A percentile compares a stretch with the other conserved stretches of the same genome.
Conservation (phyloP, 2,888 invertebrate genomes). For the Salpingus planirostris region DNA sequence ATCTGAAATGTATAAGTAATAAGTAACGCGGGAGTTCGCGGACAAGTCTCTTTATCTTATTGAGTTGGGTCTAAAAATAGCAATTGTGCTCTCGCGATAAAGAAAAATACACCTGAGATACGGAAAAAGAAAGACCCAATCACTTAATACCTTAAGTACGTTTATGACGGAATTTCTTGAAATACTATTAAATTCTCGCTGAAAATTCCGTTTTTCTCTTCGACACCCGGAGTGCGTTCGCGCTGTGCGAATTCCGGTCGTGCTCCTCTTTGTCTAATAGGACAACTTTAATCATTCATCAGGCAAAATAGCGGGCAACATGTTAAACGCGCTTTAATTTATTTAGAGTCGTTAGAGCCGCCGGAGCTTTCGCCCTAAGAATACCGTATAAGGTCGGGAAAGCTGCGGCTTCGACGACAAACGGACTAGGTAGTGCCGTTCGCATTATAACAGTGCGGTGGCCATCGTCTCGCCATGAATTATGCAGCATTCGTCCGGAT, state of each 20-base stretch:
- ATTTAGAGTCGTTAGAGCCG: conserved; percentile 13
- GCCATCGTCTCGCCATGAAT: conserved; percentile 17
- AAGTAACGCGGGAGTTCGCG: too few relatives aligned
- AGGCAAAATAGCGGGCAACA: conserved; percentile 9
- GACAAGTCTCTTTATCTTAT: too few relatives aligned
- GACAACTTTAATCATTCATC: conserved; percentile 13
- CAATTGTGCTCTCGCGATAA: too few relatives aligned
- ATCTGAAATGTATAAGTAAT: too few relatives aligned
- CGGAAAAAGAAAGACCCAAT: too few relatives aligned
- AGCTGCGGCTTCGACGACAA: conserved; percentile 10
- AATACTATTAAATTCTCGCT: too few relatives aligned
- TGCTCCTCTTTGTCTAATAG: conserved; percentile 8
- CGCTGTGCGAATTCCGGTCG: conserved; percentile 2
- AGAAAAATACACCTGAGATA: too few relatives aligned
- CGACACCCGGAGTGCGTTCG: too few relatives aligned
- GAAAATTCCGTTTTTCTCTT: too few relatives aligned
- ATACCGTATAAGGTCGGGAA: conserved; percentile 7
- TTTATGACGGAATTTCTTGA: too few relatives aligned
- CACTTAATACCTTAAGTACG: too few relatives aligned
- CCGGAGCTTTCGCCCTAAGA: conserved; percentile 6
- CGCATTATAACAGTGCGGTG: conserved; percentile 17
- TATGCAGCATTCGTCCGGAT: conserved; percentile 19
- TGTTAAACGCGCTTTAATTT: conserved; percentile 15
- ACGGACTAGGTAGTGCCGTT: conserved; percentile 8
- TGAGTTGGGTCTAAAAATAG: too few relatives aligned